Conservation (phyloP, 2,888 invertebrate species). For the Cecidostiba fungosa region DNA sequence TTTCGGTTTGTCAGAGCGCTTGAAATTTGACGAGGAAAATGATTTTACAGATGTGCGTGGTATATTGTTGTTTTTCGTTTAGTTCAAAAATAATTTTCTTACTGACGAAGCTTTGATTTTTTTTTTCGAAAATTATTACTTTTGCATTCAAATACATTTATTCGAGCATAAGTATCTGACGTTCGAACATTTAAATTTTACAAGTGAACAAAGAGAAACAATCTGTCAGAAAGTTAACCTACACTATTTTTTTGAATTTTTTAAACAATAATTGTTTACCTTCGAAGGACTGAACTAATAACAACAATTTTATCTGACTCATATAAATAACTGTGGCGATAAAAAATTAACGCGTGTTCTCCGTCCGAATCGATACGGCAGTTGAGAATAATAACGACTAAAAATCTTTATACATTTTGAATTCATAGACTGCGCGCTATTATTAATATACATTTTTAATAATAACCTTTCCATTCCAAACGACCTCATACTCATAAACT, state of each 20-base stretch:
- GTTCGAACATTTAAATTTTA: constrained; percentile 4
- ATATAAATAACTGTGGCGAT: background rate
- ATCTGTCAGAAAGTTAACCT: constrained; percentile 38
- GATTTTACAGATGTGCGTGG: background rate
- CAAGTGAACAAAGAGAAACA: background rate
- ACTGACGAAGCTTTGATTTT: too few species aligned
- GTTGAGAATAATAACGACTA: background rate
- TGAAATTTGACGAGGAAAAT: background rate
- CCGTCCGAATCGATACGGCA: background rate
- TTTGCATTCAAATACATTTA: background rate
- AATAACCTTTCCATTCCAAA: background rate
- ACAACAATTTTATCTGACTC: background rate
- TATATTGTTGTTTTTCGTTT: background rate
- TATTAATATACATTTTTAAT: background rate
- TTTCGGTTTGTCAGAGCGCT: background rate
- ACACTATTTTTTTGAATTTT: background rate
- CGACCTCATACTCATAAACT: background rate
- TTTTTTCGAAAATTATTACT: background rate
- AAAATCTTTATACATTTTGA: background rate
- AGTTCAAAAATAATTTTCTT: background rate
- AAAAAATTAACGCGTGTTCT: constrained; percentile 12
- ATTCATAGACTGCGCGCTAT: background rate
- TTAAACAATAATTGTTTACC: background rate
- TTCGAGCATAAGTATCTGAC: background rate
- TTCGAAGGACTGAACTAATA: background rate